Conservation (phyloP, 2,888 invertebrate genomes). For the Polydesmus complanatus region DNA sequence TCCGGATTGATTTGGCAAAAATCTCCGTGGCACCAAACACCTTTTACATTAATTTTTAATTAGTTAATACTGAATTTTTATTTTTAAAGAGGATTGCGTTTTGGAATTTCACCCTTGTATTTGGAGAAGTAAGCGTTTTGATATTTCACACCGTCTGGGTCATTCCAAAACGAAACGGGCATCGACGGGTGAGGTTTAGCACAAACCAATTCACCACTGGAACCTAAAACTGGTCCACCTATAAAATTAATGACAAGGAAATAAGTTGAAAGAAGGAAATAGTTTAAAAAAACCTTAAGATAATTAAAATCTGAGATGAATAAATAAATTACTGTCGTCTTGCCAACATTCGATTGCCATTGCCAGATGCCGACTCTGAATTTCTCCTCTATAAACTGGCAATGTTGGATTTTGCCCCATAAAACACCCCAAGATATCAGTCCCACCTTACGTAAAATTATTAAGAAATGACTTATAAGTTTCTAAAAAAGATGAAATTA, state of each 20-base stretch:
- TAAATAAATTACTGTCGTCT: constrained; percentile 30
- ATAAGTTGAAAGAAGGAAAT: too few relatives aligned
- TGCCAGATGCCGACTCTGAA: constrained; percentile 39
- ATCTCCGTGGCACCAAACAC: constrained; percentile 44
- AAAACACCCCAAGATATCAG: constrained; percentile 44
- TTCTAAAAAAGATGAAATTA: constrained; percentile 1
- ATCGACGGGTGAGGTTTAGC: constrained; percentile 42
- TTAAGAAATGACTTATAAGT: neutral
- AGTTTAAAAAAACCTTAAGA: too few relatives aligned
- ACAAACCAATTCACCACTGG: constrained; percentile 42
- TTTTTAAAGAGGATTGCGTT: neutral
- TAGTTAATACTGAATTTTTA: too few relatives aligned
- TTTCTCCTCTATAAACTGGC: constrained; percentile 41
- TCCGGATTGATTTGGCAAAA: constrained; percentile 36
- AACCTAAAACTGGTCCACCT: constrained; percentile 36
- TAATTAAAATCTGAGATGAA: too few relatives aligned
- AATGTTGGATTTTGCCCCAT: constrained; percentile 38
- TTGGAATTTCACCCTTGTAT: constrained; percentile 22
- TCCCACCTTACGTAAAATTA: constrained; percentile 39
- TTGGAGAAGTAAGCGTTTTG: constrained; percentile 37
- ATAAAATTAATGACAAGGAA: too few relatives aligned
- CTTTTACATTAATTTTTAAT: too few relatives aligned
- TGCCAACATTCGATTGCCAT: constrained; percentile 38
- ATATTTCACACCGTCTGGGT: constrained; percentile 34
- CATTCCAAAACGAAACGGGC: constrained; percentile 42